A percentile compares a stretch with the other conserved stretches of the same genome.
Conservation (phyloP, 1,140 invertebrate genomes). For the Eufriesea mexicana region DNA sequence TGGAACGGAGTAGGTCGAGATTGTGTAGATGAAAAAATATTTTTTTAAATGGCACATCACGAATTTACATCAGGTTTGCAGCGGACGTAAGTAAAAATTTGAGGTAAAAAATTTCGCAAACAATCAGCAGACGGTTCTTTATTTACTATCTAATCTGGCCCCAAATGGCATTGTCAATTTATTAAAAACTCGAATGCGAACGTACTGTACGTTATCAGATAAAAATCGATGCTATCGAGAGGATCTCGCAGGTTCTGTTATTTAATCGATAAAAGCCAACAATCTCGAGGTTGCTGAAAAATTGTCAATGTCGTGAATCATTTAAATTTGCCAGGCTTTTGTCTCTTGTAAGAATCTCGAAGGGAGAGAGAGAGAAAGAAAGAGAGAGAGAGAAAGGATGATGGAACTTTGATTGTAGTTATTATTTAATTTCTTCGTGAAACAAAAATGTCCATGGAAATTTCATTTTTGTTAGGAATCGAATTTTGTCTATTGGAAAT, state of each 20-base stretch:
- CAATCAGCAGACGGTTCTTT: background rate
- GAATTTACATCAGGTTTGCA: background rate
- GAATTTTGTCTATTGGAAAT: no score
- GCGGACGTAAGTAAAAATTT: fast-evolving
- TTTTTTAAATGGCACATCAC: no score
- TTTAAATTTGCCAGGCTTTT: background rate
- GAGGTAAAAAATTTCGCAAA: background rate
- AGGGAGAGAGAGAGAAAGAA: no score
- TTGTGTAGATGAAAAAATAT: no score
- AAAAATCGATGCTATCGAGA: conserved; percentile 21
- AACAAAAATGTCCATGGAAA: no score
- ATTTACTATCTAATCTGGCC: conserved; percentile 21
- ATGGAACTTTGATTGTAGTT: background rate
- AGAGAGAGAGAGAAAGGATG: no score
- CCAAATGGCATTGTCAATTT: background rate
- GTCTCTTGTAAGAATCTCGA: background rate
- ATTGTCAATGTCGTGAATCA: background rate
- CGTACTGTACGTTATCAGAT: conserved; percentile 9
- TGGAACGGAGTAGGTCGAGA: no score
- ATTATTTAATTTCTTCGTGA: no score
- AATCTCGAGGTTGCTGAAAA: background rate
- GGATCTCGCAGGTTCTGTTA: background rate
- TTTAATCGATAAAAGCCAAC: background rate
- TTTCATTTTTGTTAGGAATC: no score
- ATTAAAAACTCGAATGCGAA: conserved; percentile 3